A percentile compares a stretch with the other conserved stretches of the same genome.
phyloP scores from a whole-genome alignment of 2,797 vertebrate genomes.

The Myotis planiceps region DNA sequence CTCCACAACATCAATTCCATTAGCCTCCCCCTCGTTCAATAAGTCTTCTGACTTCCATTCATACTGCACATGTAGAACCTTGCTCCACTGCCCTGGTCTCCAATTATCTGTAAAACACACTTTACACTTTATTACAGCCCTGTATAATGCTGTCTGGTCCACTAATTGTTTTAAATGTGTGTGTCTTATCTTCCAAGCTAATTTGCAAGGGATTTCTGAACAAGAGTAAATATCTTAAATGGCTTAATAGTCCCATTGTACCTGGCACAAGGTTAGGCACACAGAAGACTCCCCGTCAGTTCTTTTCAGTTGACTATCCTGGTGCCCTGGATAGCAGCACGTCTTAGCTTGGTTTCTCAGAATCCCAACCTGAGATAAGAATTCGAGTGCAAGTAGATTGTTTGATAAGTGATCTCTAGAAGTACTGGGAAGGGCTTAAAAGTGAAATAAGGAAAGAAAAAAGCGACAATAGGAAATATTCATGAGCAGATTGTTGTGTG shows the following conservation, averaged over 20 bases:
- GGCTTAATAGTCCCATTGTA: not conserved
- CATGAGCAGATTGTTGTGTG: no score
- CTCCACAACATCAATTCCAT: not conserved
- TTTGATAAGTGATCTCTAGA: not conserved
- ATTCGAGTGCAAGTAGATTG: not conserved
- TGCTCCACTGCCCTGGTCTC: not conserved
- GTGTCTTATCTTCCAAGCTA: not conserved
- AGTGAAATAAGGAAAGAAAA: not conserved
- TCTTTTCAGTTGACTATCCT: not conserved
- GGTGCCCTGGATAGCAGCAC: not conserved
- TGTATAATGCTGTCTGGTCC: not conserved
- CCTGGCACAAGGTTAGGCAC: not conserved
- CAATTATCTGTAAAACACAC: not conserved
- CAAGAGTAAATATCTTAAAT: not conserved
- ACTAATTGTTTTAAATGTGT: slow-evolving; percentile 1
- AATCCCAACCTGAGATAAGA: not conserved
- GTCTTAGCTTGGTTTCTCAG: not conserved
- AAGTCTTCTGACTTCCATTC: not conserved
- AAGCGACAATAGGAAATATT: not conserved
- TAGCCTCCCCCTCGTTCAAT: not conserved
- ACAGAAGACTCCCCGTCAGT: not conserved
- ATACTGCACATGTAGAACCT: not conserved
- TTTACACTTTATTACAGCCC: not conserved
- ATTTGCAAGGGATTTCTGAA: not conserved
- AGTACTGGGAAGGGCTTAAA: not conserved